Evolutionary conservation across 2,888 invertebrate genomes (phyloP), one percentile per base, ranked within the genome.

Genomic region (Mythimna lalbum): DNA sequence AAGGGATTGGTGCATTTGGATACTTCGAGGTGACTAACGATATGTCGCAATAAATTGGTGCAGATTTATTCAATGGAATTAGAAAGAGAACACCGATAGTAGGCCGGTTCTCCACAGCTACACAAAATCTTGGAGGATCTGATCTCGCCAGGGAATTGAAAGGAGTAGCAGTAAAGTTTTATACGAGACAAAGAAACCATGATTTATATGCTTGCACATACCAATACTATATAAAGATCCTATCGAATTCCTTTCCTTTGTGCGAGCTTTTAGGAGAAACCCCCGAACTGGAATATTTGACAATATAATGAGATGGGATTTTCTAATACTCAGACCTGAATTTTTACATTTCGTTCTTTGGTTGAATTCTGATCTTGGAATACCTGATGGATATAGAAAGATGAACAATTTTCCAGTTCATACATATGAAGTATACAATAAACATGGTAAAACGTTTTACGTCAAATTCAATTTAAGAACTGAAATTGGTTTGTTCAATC

Each of bases 351-450:
- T 98, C 86, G 93, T 97, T 23, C 95, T 97, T 91, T 97, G 98
- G 92, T 92, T 98, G 77, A 98, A 98, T 88, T 96, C 97, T 6
- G 99, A 99, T 92, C 97, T 98, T 83, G 99, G 99, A 21, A 98
- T 98, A 77, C 99, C 99, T 0, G 98, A 98, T 90, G 98, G 98
- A 7, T 97, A 97, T 92, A 96, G 98, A 47, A 97, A 97, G 90
- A 99, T 99, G 98, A 98, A 99, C 87, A 98, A 98, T 43, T 99
- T 98, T 85, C 98, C 98, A 10, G 98, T 98, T 0, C 98, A 99
- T 90, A 98, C 98, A 0, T 99, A 98, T 92, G 98, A 98, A 90
- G 90, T 99, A 77, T 97, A 98, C 36, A 99, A 98, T 91, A 96
- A 94, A 21, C 92, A 97, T 9, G 97, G 97, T 0, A 96, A 97